Percentiles rank a stretch among this genome's conserved stretches.
Evolutionary conservation across 2,888 invertebrate species (phyloP).

Genomic region (Drosophila acutilabella): DNA sequence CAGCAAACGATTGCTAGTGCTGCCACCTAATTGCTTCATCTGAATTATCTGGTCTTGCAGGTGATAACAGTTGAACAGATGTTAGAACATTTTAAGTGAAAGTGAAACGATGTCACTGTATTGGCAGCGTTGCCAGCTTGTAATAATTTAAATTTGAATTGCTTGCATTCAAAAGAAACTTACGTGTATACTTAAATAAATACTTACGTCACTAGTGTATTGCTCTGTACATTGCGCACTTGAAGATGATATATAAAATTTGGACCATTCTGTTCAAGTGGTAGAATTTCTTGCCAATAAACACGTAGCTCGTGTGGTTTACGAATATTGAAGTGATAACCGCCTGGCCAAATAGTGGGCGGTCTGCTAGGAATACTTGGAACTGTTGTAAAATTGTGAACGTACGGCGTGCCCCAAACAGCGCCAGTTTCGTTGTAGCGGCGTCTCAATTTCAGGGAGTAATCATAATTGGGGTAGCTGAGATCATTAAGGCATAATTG

Average conservation of each 20-base stretch:
- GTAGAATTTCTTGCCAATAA: conserved; percentile 92
- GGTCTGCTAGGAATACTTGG: conserved; percentile 87
- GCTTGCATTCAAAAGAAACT: too few relatives aligned
- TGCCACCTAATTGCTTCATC: too few relatives aligned
- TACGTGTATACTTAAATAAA: background rate
- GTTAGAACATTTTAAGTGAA: too few relatives aligned
- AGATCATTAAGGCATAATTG: conserved; percentile 61
- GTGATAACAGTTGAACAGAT: too few relatives aligned
- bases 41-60: too few relatives aligned
- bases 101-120: too few relatives aligned
- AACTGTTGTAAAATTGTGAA: conserved; percentile 87
- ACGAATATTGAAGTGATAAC: conserved; percentile 88
- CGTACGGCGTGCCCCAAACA: conserved; percentile 90
- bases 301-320: conserved; percentile 87
- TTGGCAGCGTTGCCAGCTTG: background rate
- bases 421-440: conserved; percentile 83
- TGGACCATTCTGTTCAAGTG: conserved; percentile 89
- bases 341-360: conserved; percentile 88
- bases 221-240: conserved; percentile 35
- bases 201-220: conserved; percentile 62
- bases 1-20: too few relatives aligned
- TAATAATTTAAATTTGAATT: background rate
- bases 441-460: conserved; percentile 88
- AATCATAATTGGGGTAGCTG: conserved; percentile 83
- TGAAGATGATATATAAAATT: conserved; percentile 89